Evolutionary conservation across 1,140 invertebrate genomes (phyloP).

Genomic region (Piezodorus guildinii): DNA sequence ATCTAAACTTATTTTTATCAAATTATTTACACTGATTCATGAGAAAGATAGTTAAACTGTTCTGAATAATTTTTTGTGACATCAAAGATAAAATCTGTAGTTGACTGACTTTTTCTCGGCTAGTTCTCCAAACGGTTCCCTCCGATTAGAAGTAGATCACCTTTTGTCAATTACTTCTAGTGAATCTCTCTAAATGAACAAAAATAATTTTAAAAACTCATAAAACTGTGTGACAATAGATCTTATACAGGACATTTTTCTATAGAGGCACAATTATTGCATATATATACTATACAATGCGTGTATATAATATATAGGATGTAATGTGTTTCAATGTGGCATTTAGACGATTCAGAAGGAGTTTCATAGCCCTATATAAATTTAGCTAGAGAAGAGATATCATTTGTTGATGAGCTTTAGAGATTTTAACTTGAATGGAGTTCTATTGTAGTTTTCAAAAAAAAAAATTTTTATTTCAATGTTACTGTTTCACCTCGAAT

Average conservation of each 20-base stretch:
- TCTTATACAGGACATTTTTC: conserved; percentile 28
- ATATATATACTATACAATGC: conserved; percentile 15
- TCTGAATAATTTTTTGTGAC: too few species aligned
- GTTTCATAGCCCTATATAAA: conserved; percentile 18
- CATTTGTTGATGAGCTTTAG: conserved; percentile 12
- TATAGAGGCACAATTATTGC: conserved; percentile 19
- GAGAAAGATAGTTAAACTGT: too few species aligned
- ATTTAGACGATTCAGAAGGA: conserved; percentile 13
- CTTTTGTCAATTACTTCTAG: conserved; percentile 26
- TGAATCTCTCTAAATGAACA: conserved; percentile 14
- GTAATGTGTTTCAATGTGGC: conserved; percentile 15
- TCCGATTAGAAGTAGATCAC: conserved; percentile 12
- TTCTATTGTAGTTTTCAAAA: background rate
- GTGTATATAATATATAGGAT: conserved; percentile 14
- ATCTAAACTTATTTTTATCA: too few species aligned
- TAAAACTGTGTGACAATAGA: conserved; percentile 27
- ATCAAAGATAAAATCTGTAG: too few species aligned
- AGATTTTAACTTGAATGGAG: conserved; percentile 9
- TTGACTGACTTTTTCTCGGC: too few species aligned
- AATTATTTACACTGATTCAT: too few species aligned
- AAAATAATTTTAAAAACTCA: conserved; percentile 15
- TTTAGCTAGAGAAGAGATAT: conserved; percentile 10
- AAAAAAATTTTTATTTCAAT: background rate
- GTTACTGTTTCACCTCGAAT: conserved; percentile 2
- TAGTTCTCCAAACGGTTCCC: background rate